Conservation (phyloP, 2,797 vertebrate species). For the Gadopsis bispinosus region DNA sequence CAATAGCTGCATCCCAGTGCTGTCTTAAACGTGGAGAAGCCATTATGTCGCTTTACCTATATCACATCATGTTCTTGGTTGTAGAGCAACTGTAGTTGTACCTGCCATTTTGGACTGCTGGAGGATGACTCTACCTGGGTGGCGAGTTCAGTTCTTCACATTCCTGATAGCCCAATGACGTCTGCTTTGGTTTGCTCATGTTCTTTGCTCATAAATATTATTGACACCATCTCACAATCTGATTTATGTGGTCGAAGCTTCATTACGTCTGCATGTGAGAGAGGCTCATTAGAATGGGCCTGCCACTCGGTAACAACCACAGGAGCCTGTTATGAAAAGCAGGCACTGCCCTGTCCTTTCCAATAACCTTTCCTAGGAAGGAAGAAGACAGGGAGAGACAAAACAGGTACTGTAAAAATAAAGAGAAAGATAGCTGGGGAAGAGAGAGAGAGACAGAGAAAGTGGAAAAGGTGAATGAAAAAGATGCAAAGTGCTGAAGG, state of each 20-base stretch:
- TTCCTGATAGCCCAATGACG: slow-evolving; percentile 54
- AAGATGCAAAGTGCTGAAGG: slow-evolving; percentile 51
- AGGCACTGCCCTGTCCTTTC: slow-evolving; percentile 81
- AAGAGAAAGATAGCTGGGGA: slow-evolving; percentile 68
- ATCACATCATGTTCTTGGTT: slow-evolving; percentile 12
- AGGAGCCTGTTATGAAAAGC: slow-evolving; percentile 79
- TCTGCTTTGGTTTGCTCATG: slow-evolving; percentile 57
- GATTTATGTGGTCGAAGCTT: slow-evolving; percentile 70
- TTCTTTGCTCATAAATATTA: slow-evolving; percentile 64
- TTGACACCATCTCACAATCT: slow-evolving; percentile 65
- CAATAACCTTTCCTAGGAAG: slow-evolving; percentile 82
- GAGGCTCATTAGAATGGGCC: slow-evolving; percentile 81
- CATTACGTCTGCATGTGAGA: slow-evolving; percentile 62
- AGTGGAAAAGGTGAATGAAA: slow-evolving; percentile 37
- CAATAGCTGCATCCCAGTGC: slow-evolving; percentile 26
- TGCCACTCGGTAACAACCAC: slow-evolving; percentile 73
- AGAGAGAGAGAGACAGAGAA: slow-evolving; percentile 37
- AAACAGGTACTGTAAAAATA: slow-evolving; percentile 62
- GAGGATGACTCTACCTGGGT: slow-evolving; percentile 6
- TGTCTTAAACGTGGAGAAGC: slow-evolving; percentile 1
- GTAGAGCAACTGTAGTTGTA: slow-evolving; percentile 1
- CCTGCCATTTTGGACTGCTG: slow-evolving; percentile 9
- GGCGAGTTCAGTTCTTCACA: slow-evolving; percentile 10
- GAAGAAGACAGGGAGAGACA: slow-evolving; percentile 68
- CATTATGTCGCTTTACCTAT: not conserved